Conservation (phyloP, 2,113 vertebrate species). For the Ophthalmolycus amberensis region DNA sequence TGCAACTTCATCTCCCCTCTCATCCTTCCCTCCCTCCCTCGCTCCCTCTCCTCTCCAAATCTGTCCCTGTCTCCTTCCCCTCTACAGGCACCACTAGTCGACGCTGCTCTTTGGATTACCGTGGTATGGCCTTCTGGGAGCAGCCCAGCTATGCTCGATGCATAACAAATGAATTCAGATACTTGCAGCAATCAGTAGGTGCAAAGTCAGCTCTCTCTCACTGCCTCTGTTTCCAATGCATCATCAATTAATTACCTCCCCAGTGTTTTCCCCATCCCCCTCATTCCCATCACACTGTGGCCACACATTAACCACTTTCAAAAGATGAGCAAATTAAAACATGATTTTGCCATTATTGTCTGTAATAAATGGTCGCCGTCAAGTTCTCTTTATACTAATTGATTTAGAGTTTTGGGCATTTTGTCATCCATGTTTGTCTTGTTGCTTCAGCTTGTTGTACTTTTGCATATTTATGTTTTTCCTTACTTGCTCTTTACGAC, state of each 20-base stretch:
- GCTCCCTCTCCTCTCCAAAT: slow-evolving; percentile 57
- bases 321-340: slow-evolving; percentile 75
- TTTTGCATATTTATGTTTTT: neutral
- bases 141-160: slow-evolving; percentile 99
- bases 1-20: slow-evolving; percentile 53
- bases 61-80: slow-evolving; percentile 76
- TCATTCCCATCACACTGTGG: slow-evolving; percentile 56
- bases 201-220: slow-evolving; percentile 94
- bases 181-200: slow-evolving; percentile 99
- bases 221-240: slow-evolving; percentile 88
- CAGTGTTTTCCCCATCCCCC: slow-evolving; percentile 47
- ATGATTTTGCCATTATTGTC: slow-evolving; percentile 60
- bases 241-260: slow-evolving; percentile 84
- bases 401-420: slow-evolving; percentile 47
- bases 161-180: slow-evolving; percentile 99
- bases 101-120: slow-evolving; percentile 99
- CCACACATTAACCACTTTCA: slow-evolving; percentile 78
- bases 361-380: slow-evolving; percentile 50
- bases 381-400: slow-evolving; percentile 41
- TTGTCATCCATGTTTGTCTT: slow-evolving; percentile 31
- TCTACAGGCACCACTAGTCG: slow-evolving; percentile 97
- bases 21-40: slow-evolving; percentile 21
- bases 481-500: neutral
- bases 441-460: neutral
- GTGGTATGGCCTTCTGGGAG: slow-evolving; percentile 99